Evolutionary conservation across 2,797 vertebrate genomes (phyloP).

Genomic region (Chromobotia macracanthus): DNA sequence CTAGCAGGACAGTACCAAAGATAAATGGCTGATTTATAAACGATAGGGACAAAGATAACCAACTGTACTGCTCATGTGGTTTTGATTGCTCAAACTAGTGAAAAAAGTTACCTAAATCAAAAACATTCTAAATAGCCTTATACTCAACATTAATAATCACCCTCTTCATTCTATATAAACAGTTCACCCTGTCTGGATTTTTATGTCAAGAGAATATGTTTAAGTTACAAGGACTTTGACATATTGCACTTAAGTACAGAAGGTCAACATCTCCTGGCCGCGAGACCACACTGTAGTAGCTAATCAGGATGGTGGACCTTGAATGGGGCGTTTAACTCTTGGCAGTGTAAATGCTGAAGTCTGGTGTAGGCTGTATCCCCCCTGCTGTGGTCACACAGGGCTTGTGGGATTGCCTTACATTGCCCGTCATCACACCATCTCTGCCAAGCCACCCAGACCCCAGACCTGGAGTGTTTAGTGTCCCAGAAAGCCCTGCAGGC

Average conservation of each 20-base stretch:
- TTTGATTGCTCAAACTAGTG: no score
- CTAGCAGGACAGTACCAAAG: no score
- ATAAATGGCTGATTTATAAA: no score
- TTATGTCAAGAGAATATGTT: no score
- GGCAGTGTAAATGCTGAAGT: not conserved
- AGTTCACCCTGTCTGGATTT: no score
- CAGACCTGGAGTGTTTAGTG: constrained; percentile 35
- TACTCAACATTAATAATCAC: no score
- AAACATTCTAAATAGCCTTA: no score
- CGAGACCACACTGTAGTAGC: not conserved
- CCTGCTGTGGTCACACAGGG: not conserved
- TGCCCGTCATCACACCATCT: not conserved
- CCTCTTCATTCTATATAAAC: no score
- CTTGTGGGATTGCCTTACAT: constrained; percentile 13
- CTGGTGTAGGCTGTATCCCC: not conserved
- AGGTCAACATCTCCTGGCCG: constrained; percentile 4
- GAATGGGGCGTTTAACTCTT: not conserved
- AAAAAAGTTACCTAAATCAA: no score
- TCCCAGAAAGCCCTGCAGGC: constrained; percentile 47
- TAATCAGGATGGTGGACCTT: constrained; percentile 4
- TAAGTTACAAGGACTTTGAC: not conserved
- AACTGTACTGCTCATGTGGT: no score
- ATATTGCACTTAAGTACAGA: not conserved
- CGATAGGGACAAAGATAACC: no score
- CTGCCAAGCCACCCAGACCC: constrained; percentile 38